Evolutionary conservation across 2,797 vertebrate species (phyloP), one percentile per base, ranked within the genome.

Genomic region (Oreochromis mossambicus): DNA sequence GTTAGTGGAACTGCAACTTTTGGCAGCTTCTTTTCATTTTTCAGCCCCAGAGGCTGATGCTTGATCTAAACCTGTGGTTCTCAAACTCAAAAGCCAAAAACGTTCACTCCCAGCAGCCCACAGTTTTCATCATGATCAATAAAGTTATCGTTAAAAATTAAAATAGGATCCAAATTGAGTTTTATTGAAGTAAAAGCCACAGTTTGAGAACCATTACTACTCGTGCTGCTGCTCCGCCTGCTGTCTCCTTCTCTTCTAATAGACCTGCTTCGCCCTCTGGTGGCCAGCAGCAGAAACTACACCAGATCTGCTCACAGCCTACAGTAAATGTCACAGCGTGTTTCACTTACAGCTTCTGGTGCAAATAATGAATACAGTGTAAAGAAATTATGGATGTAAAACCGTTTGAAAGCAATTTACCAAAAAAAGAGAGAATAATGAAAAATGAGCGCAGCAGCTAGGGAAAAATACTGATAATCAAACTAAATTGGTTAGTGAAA

Each of bases 281-380:
- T 94, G 94, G 90, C 15, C 70, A 15, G 2, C 6, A 34, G 2
- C 3, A 11, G 5, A 12, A 86, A 79, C 54, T 87, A 34, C 86
- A 79, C 38, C 43, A 32, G 43, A 50, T 17, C 43, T 13, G 17
- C 15, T 50, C 26, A 50, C 43, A 32, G 41, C 15, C 13, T 70
- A 2, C 21, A 48, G 5, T 19, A 29, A 29, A 17, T 46, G 19
- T 29, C 21, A 70, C 34, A 73, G 43, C 4, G 9, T 19, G 5
- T 46, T 46, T 73, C 68, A 73, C 15, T 29, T 73, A 19, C 15
- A 73, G 43, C 43, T 48, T 73, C 46, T 73, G 68, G 7, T 48
- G 26, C 10, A 48, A 32, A 13, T 48, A 50, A 75, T 75, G 4
- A 19, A 50, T 5, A 19, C 15, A n/a, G 26, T 8, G 26, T 50